Evolutionary conservation across 2,113 vertebrate species (phyloP), one percentile per base, ranked within the genome.

Genomic region (Narcine bancroftii): DNA sequence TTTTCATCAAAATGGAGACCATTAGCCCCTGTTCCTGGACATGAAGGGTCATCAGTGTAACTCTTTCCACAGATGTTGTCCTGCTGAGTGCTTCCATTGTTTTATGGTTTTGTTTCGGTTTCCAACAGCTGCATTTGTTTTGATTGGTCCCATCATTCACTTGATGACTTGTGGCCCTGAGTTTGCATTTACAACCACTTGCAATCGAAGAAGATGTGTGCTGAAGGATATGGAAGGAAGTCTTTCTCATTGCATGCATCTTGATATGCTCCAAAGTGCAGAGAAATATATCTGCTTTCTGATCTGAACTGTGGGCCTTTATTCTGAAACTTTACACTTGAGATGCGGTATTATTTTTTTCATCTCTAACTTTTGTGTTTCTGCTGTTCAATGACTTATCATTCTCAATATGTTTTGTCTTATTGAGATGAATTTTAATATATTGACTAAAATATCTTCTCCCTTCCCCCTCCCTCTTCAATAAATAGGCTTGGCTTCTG

Each of bases 401-500:
- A 0, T 17, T 4, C 39, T 39, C 4, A 9, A 13, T 17, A 33
- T 91, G 65, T 47, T 56, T 72, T 47, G 45, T 39, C 24, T 56
- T 47, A 36, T 29, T 71, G 63, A 24, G 21, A 47, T 66, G 65
- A n/a, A n/a, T n/a, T n/a, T n/a, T n/a, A n/a, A n/a, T n/a, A n/a
- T n/a, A n/a, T n/a, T n/a, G n/a, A n/a, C n/a, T n/a, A n/a, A n/a
- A n/a, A n/a, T n/a, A n/a, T n/a, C n/a, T n/a, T n/a, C n/a, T n/a
- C n/a, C n/a, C n/a, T n/a, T n/a, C n/a, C n/a, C n/a, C n/a, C n/a
- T n/a, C n/a, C n/a, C n/a, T n/a, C 56, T 47, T 21, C 47, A 45
- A 69, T 69, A 69, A 45, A 0, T 93, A 97, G 96, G 96, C 92
- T 87, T 94, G 94, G 65, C 93, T 94, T 93, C 92, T 92, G 92